Conservation (phyloP, 2,888 invertebrate species). For the Acanthosepion esculentum region DNA sequence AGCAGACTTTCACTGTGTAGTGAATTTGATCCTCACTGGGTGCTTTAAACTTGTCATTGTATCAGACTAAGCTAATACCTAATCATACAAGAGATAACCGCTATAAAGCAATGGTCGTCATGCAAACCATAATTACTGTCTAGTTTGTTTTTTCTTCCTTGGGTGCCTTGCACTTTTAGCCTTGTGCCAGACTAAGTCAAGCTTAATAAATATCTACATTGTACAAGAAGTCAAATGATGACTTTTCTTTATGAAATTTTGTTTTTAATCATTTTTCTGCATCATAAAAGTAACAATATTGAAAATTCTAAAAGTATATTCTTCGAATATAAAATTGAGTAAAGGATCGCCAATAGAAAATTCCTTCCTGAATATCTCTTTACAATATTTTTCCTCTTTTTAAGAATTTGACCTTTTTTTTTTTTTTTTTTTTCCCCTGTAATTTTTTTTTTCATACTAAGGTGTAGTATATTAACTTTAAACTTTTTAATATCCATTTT, state of each 20-base stretch:
- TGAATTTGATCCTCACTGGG: too few species aligned
- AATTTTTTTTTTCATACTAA: not conserved
- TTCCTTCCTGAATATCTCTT: not conserved
- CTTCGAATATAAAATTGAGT: not conserved
- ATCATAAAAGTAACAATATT: too few species aligned
- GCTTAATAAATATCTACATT: not conserved
- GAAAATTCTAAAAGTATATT: not conserved
- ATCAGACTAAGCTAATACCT: not conserved
- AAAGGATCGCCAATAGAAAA: not conserved
- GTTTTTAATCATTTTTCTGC: too few species aligned
- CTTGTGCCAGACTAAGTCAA: not conserved
- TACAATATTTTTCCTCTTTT: not conserved
- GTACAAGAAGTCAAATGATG: too few species aligned
- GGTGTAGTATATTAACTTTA: not conserved
- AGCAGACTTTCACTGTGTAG: too few species aligned
- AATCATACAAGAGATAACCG: not conserved
- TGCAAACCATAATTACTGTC: not conserved
- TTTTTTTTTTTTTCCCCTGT: too few species aligned
- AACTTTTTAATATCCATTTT: not conserved
- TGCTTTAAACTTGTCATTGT: too few species aligned
- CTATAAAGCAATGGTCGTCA: too few species aligned
- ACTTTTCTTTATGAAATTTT: too few species aligned
- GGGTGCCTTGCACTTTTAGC: not conserved
- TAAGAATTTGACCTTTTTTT: not conserved
- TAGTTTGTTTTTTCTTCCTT: not conserved